Conservation (phyloP, 1,140 invertebrate genomes). For the Drosophila kurseongensis region DNA sequence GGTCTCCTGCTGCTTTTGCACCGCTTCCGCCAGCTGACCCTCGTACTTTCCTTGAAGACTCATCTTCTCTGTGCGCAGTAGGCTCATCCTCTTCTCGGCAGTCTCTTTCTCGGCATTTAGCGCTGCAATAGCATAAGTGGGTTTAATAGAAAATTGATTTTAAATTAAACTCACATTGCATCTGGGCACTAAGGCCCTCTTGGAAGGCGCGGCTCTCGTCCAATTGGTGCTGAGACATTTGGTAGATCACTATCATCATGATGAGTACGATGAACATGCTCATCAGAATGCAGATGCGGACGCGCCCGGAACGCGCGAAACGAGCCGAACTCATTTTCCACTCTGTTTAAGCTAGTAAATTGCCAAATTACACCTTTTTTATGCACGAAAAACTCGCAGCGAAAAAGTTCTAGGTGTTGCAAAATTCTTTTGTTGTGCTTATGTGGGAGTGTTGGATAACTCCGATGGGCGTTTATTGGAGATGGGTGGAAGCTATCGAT, state of each 20-base stretch:
- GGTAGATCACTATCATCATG: conserved; percentile 85
- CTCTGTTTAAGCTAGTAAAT: conserved; percentile 19
- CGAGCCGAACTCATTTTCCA: conserved; percentile 84
- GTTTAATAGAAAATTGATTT: neutral
- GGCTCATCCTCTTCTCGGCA: conserved; percentile 85
- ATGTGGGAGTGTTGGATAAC: neutral
- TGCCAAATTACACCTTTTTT: conserved; percentile 18
- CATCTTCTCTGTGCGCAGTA: conserved; percentile 85
- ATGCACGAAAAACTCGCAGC: conserved; percentile 23
- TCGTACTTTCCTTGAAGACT: conserved; percentile 82
- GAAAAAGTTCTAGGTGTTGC: conserved; percentile 52
- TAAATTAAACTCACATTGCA: conserved; percentile 84
- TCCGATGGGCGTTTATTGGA: neutral
- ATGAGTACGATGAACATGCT: conserved; percentile 84
- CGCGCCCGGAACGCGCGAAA: conserved; percentile 85
- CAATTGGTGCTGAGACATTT: conserved; percentile 85
- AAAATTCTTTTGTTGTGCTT: conserved; percentile 5
- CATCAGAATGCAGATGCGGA: conserved; percentile 85
- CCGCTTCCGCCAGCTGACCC: conserved; percentile 83
- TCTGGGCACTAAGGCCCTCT: conserved; percentile 85
- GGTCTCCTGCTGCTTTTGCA: conserved; percentile 83
- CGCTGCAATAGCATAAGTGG: conserved; percentile 32
- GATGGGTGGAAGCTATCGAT: conserved; percentile 4
- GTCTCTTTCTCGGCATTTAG: conserved; percentile 84
- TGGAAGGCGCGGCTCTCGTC: conserved; percentile 85